Evolutionary conservation across 2,888 invertebrate genomes (phyloP).

Genomic region (Psylliodes chrysocephalus): DNA sequence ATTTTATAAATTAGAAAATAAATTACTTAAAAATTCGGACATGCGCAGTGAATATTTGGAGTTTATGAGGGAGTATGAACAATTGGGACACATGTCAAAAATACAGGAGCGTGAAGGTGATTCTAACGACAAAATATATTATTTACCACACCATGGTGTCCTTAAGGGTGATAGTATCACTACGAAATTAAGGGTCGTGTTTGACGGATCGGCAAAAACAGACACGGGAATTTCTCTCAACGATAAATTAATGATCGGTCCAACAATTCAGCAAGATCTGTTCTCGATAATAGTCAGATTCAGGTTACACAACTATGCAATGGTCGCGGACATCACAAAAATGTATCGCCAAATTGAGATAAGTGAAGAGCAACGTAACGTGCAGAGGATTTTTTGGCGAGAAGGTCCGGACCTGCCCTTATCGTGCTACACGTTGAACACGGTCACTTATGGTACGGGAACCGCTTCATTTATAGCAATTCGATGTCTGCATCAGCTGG

Average conservation of each 20-base stretch:
- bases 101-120: too few species aligned
- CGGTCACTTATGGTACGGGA: slow-evolving; percentile 30
- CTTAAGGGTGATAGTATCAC: too few species aligned
- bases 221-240: slow-evolving; percentile 33
- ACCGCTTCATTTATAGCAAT: slow-evolving; percentile 30
- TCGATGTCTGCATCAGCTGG: slow-evolving; percentile 34
- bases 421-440: slow-evolving; percentile 20
- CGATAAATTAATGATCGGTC: slow-evolving; percentile 31
- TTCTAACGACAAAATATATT: too few species aligned
- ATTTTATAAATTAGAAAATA: too few species aligned
- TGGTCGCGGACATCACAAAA: slow-evolving; percentile 25
- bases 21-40: too few species aligned
- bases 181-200: too few species aligned
- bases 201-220: too few species aligned
- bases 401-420: neutral
- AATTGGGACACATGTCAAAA: too few species aligned
- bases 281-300: slow-evolving; percentile 25
- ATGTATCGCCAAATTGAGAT: slow-evolving; percentile 26
- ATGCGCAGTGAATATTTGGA: too few species aligned
- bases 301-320: slow-evolving; percentile 4
- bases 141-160: too few species aligned
- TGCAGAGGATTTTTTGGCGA: slow-evolving; percentile 29
- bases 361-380: neutral
- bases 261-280: slow-evolving; percentile 32
- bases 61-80: too few species aligned